A percentile compares a stretch with the other conserved stretches of the same genome.
Conservation (phyloP, 2,113 vertebrate species). For the Etheostoma cragini region DNA sequence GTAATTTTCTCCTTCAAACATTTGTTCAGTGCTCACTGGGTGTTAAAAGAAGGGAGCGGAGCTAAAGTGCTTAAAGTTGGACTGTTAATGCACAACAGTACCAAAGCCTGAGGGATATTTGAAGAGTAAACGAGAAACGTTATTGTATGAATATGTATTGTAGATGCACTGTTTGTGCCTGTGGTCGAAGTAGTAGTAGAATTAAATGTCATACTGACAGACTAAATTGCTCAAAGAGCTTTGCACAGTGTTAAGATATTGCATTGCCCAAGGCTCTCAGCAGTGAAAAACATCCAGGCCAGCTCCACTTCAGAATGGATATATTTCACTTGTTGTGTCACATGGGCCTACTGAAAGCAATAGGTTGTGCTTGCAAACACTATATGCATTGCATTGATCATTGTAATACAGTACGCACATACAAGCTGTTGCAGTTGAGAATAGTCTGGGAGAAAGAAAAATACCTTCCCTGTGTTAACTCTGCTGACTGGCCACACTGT, state of each 20-base stretch:
- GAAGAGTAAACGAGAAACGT: conserved; percentile 7
- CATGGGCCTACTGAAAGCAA: neutral
- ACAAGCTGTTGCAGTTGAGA: neutral
- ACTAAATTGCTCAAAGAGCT: conserved; percentile 5
- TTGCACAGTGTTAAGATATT: conserved; percentile 8
- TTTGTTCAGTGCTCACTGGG: conserved; percentile 56
- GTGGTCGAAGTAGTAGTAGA: conserved; percentile 18
- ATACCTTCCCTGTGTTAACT: neutral
- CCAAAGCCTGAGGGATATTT: conserved; percentile 22
- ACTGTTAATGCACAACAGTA: conserved; percentile 7
- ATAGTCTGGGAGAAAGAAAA: neutral
- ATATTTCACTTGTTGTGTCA: conserved; percentile 13
- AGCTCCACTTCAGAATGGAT: conserved; percentile 18
- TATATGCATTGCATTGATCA: neutral
- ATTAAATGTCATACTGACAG: conserved; percentile 13
- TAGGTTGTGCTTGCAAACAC: neutral
- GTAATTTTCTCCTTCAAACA: conserved; percentile 70
- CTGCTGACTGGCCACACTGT: too few species aligned
- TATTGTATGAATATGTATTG: neutral
- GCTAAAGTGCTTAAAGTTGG: conserved; percentile 27
- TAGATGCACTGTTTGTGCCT: conserved; percentile 6
- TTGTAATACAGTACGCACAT: neutral
- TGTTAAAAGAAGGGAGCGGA: conserved; percentile 26
- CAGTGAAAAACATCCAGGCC: conserved; percentile 15
- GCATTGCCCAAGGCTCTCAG: conserved; percentile 5